A percentile compares a stretch with the other conserved stretches of the same genome.
Conservation (phyloP, 2,888 invertebrate species). For the Eucera pruinosa region DNA sequence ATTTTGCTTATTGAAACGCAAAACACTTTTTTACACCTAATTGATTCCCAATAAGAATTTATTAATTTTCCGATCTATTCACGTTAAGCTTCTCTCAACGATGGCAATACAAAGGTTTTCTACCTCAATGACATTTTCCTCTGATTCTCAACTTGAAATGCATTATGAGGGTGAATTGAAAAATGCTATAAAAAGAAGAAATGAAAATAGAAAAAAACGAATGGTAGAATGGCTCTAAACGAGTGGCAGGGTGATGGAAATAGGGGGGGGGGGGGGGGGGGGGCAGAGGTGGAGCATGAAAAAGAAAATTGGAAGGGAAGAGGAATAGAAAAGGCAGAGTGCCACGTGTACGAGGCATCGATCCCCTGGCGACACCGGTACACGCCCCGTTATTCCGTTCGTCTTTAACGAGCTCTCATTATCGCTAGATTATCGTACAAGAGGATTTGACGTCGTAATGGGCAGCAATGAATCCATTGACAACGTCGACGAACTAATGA, state of each 20-base stretch:
- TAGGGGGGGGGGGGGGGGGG: neutral
- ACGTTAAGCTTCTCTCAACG: neutral
- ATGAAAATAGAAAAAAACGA: neutral
- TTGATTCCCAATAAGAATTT: no score
- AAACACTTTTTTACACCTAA: no score
- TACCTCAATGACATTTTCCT: neutral
- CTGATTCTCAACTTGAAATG: neutral
- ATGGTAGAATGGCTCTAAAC: no score
- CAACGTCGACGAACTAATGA: conserved; percentile 78
- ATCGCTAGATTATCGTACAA: conserved; percentile 81
- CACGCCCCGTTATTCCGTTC: conserved; percentile 64
- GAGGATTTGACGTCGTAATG: conserved; percentile 77
- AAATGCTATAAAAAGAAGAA: neutral
- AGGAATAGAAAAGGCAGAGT: conserved; percentile 30
- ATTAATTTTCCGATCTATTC: no score
- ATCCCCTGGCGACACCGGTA: conserved; percentile 56
- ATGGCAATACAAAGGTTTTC: neutral
- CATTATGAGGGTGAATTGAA: neutral
- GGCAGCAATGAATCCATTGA: conserved; percentile 80
- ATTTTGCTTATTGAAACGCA: no score
- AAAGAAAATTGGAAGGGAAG: neutral
- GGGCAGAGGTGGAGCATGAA: neutral
- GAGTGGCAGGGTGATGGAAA: neutral
- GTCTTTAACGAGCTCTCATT: conserved; percentile 79
- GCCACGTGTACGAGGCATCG: conserved; percentile 64